phyloP scores from a whole-genome alignment of 1,140 invertebrate species.

The Dryas iulia region DNA sequence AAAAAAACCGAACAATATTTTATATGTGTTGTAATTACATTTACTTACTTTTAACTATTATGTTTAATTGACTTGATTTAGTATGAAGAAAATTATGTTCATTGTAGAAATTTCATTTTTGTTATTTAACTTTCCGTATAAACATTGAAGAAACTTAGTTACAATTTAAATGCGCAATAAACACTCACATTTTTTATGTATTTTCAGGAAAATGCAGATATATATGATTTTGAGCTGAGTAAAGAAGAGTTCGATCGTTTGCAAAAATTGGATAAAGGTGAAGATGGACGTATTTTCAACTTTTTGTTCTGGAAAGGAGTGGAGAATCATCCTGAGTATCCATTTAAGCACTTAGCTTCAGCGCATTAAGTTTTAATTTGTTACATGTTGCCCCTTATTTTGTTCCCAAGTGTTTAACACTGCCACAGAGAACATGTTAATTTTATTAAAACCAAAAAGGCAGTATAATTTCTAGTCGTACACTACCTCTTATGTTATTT shows the following conservation, averaged over 20 bases:
- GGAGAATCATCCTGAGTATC: conserved; percentile 84
- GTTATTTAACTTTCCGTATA: too few relatives aligned
- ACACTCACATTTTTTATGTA: too few relatives aligned
- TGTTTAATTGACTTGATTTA: too few relatives aligned
- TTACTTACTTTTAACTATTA: too few relatives aligned
- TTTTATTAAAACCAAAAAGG: background rate
- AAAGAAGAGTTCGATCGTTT: conserved; percentile 80
- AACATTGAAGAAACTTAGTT: background rate
- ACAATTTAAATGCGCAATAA: background rate
- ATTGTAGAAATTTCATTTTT: too few relatives aligned
- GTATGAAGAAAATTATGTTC: too few relatives aligned
- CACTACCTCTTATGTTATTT: conserved; percentile 5
- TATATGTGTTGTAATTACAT: too few relatives aligned
- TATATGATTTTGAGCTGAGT: conserved; percentile 83
- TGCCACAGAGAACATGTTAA: background rate
- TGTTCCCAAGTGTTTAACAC: background rate
- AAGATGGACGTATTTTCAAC: conserved; percentile 84
- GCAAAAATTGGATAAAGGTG: conserved; percentile 83
- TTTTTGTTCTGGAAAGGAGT: conserved; percentile 83
- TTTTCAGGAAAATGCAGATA: conserved; percentile 81
- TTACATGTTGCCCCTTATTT: background rate
- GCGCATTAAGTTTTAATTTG: background rate
- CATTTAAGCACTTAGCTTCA: conserved; percentile 52
- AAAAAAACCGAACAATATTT: too few relatives aligned
- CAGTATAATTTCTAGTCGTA: conserved; percentile 14